Base-by-base conservation (phyloP, 1,140 invertebrate genomes). In the Brachionus rubens region DNA sequence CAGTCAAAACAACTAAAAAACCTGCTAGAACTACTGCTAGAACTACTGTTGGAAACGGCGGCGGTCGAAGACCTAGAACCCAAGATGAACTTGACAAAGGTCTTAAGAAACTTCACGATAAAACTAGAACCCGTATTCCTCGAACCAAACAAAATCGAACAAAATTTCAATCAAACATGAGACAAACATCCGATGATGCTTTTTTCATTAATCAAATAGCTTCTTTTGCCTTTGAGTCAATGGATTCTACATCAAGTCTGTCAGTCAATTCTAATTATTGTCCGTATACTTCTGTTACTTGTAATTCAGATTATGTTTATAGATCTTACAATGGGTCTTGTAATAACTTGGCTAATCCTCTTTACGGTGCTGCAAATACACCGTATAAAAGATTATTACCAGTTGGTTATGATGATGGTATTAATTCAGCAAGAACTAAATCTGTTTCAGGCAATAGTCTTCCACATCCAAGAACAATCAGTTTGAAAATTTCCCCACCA, bases 261-360 rank as follows among this genome's bases (percentile, higher is more conserved):
- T n/a, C 2, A 46, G 36, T 65, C 3, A 19, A 43, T 6, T 43
- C 16, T 6, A 21, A 41, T 19, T 65, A 41, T 43, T 72, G 68
- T 54, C 68, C 68, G 5, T 72, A 50, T 40, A 30, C 1, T 6
- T 36, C 24, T 33, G 46, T 72, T 3, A 48, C 12, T 16, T 76
- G 72, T 30, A 30, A 76, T 19, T 2, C 3, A 12, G 43, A 56
- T 62, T 24, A 56, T 21, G 21, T n/a, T 9, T 95, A 90, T 82
- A 82, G 93, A 75, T 87, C 86, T 0, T 85, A 88, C 16, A 90
- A 92, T 78, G 92, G 92, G 0, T 88, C 87, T 36, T 94, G 93
- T 81, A 94, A 94, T 81, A 98, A 98, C 83, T 89, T 96, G 0
- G 87, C 91, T 36, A 83, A 90, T 78, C 88, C 89, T 7, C 83